These are phyloP conservation scores for Ciconia stormi DNA, from an alignment of 2,113 vertebrate genomes.

Conservation along the genomic window DNA sequence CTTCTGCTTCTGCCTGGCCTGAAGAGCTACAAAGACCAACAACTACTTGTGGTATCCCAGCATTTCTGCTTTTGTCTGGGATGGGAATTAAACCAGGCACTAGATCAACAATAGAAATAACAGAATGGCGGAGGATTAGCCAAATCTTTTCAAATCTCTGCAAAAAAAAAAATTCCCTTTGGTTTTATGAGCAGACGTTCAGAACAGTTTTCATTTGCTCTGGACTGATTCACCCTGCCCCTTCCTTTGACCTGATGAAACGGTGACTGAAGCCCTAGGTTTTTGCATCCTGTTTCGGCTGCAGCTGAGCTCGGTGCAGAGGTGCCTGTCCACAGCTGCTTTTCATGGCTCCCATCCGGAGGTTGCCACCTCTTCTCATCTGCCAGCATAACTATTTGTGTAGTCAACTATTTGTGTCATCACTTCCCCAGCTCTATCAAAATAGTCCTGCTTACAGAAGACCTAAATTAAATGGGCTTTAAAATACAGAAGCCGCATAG, in stretches of 20 bases:
- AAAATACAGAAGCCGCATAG: background rate
- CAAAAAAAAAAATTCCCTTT: background rate
- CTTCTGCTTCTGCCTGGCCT: slow-evolving; percentile 8
- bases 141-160: background rate
- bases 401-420: background rate
- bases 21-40: background rate
- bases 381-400: background rate
- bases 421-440: background rate
- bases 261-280: background rate
- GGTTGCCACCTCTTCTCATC: background rate
- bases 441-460: background rate
- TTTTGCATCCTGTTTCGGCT: slow-evolving; percentile 16
- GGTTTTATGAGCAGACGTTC: background rate
- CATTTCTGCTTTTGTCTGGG: background rate
- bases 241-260: background rate
- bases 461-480: background rate
- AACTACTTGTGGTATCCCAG: background rate
- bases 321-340: background rate
- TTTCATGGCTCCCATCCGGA: background rate
- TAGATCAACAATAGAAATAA: background rate
- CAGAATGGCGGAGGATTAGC: background rate
- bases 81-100: background rate
- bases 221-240: background rate
- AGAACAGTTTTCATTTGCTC: background rate
- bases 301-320: background rate